phyloP scores from a whole-genome alignment of 2,113 vertebrate genomes.

The Hyaena hyaena region DNA sequence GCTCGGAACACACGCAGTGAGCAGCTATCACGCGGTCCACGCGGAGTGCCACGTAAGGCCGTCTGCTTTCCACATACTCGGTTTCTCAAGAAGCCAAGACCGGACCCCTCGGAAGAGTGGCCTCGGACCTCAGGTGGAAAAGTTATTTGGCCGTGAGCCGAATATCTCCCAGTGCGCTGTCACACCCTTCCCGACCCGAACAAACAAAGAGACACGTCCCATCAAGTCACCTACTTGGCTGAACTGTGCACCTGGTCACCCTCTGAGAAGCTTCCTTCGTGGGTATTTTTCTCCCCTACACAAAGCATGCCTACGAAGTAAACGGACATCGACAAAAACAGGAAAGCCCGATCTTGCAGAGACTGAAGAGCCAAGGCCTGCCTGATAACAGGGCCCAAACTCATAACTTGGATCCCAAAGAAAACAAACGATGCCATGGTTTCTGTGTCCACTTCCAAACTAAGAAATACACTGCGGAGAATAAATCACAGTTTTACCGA shows the following conservation, averaged over 20 bases:
- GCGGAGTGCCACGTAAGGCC: rapidly evolving
- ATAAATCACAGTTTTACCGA: neutral
- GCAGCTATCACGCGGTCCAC: rapidly evolving
- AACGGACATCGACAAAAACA: slow-evolving; percentile 29
- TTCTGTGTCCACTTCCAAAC: neutral
- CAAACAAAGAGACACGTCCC: slow-evolving; percentile 75
- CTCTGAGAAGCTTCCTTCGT: slow-evolving; percentile 30
- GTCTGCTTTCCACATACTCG: neutral
- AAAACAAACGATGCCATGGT: neutral
- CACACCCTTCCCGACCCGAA: slow-evolving; percentile 77
- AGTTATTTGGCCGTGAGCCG: neutral
- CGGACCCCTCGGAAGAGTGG: neutral
- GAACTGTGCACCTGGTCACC: slow-evolving; percentile 61
- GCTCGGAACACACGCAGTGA: rapidly evolving
- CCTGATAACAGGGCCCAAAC: neutral
- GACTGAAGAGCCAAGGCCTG: neutral
- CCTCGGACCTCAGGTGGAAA: slow-evolving; percentile 74
- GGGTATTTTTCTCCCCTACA: slow-evolving; percentile 11
- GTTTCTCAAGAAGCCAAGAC: neutral
- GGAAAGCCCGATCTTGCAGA: neutral
- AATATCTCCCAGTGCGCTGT: slow-evolving; percentile 33
- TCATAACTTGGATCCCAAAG: neutral
- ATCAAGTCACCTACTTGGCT: slow-evolving; percentile 44
- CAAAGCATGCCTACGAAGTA: neutral
- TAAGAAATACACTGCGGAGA: neutral